These are phyloP conservation scores for Oryzaephilus surinamensis DNA, from an alignment of 1,140 invertebrate species.

Conservation along the genomic window DNA sequence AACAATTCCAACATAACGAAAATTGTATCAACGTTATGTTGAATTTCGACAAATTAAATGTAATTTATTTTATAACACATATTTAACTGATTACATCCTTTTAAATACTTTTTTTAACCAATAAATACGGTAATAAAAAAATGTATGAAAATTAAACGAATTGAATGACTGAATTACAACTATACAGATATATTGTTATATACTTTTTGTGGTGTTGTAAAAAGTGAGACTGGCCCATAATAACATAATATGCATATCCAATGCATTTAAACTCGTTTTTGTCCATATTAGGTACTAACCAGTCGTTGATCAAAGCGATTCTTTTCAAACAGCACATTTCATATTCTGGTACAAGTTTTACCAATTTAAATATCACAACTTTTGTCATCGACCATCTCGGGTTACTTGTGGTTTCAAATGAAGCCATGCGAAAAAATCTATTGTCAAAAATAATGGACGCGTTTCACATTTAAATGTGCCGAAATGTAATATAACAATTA, in stretches of 20 bases:
- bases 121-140: too few relatives aligned
- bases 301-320: neutral
- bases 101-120: too few relatives aligned
- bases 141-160: too few relatives aligned
- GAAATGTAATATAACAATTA: slow-evolving; percentile 22
- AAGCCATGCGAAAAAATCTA: slow-evolving; percentile 21
- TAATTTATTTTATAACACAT: too few relatives aligned
- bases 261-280: neutral
- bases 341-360: slow-evolving; percentile 12
- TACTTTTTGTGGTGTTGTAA: neutral
- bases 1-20: too few relatives aligned
- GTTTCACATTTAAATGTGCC: slow-evolving; percentile 17
- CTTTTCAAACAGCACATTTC: neutral
- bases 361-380: slow-evolving; percentile 16
- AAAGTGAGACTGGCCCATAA: neutral
- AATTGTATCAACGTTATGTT: too few relatives aligned
- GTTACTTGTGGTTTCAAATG: slow-evolving; percentile 22
- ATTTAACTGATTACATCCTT: too few relatives aligned
- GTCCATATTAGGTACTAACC: neutral
- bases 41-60: too few relatives aligned
- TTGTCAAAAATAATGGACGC: slow-evolving; percentile 14
- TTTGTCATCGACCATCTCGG: slow-evolving; percentile 14
- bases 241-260: too few relatives aligned
- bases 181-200: neutral
- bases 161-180: neutral